Evolutionary conservation across 2,797 vertebrate species (phyloP), one percentile per base, ranked within the genome.

Genomic region (Delichon dasypus): DNA sequence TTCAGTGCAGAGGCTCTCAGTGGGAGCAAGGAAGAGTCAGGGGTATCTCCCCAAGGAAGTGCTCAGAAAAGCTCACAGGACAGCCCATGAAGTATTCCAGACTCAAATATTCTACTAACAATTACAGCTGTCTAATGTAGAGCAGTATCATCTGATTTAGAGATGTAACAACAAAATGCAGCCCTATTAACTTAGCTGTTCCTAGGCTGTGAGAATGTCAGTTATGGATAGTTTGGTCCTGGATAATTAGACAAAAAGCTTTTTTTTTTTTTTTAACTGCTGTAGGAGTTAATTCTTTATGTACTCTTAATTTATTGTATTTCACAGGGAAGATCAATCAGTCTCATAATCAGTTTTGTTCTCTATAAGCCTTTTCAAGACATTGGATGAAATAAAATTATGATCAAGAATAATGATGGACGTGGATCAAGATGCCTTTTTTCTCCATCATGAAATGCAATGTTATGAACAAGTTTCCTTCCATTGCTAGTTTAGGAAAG

Each of bases 181-280:
- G 9, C 47, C 22, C 27, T 62, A 38, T 83, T 86, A 89, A 72
- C 17, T 53, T 78, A 71, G 54, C 74, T 91, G 40, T 84, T 92
- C 47, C 48, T 67, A 51, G 42, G 70, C 68, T 88, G 30, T 64
- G 36, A 88, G 65, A 78, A 58, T 44, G 48, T 81, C 73, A 92
- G 1, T 88, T 93, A 71, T 47, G 34, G 76, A 65, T 76, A 75
- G 55, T 36, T 92, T 93, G 60, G 62, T 58, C 66, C 65, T 77
- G 53, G 55, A 75, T 75, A 91, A 92, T 95, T 94, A 92, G 38
- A 38, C 38, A 61, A 94, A 53, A 94, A 93, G 87, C 65, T 29
- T 67, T 73, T 90, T 91, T 68, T 91, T 73, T 90, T 92, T 72
- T 91, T 89, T 47, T 47, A 53, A 88, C n/a, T 51, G 67, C 7